Conservation (phyloP, 2,113 vertebrate genomes). For the Hemiscyllium ocellatum region DNA sequence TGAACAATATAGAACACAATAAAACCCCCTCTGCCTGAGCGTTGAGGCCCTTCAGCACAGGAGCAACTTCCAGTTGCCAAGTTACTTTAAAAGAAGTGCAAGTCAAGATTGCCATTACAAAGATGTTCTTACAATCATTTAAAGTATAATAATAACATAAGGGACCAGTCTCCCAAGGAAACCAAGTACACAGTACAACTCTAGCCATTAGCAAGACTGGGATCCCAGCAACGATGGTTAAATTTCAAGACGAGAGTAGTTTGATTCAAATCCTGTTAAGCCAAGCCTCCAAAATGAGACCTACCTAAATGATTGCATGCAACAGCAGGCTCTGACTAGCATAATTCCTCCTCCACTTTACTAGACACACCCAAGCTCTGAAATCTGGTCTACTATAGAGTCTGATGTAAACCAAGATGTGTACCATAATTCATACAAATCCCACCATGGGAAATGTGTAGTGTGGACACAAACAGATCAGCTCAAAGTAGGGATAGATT, state of each 20-base stretch:
- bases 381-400: not conserved
- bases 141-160: not conserved
- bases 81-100: not conserved
- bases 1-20: not conserved
- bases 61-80: not conserved
- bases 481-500: not conserved
- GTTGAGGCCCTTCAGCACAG: not conserved
- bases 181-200: not conserved
- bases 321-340: not conserved
- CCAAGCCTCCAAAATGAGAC: not conserved
- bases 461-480: not conserved
- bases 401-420: not conserved
- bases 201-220: not conserved
- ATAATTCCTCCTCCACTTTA: not conserved
- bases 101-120: not conserved
- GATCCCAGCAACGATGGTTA: not conserved
- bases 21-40: not conserved
- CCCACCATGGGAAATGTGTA: not conserved
- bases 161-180: not conserved
- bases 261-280: not conserved
- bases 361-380: not conserved
- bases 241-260: not conserved
- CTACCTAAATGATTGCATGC: not conserved
- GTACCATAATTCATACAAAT: not conserved
- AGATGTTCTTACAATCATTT: not conserved